Conservation (phyloP, 1,140 invertebrate species). For the Philopotamus ludificatus region DNA sequence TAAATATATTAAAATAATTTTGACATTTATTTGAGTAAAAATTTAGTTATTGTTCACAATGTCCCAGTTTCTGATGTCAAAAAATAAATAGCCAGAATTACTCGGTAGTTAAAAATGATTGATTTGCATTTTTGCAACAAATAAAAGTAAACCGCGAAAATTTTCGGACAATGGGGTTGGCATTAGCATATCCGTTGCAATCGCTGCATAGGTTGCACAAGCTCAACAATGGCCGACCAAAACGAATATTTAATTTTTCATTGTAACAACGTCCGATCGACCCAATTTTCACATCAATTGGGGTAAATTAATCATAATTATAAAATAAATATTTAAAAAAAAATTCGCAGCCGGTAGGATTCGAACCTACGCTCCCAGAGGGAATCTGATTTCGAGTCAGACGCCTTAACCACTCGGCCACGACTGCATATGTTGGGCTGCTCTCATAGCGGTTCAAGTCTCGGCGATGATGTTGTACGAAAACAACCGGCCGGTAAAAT, state of each 20-base stretch:
- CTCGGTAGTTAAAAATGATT: too few relatives aligned
- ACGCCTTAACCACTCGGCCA: slow-evolving; percentile 57
- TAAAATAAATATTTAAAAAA: slow-evolving; percentile 26
- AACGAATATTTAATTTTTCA: neutral
- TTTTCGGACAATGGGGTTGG: slow-evolving; percentile 16
- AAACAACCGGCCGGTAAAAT: too few relatives aligned
- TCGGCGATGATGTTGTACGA: too few relatives aligned
- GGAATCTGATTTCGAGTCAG: slow-evolving; percentile 59
- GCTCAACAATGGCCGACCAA: slow-evolving; percentile 14
- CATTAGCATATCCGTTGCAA: slow-evolving; percentile 21
- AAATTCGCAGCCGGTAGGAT: slow-evolving; percentile 49
- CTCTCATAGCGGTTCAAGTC: neutral
- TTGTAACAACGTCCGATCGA: neutral
- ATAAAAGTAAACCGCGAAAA: slow-evolving; percentile 22
- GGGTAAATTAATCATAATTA: neutral
- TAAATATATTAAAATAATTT: too few relatives aligned
- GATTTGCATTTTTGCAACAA: neutral
- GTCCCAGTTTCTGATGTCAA: too few relatives aligned
- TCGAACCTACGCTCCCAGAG: slow-evolving; percentile 58
- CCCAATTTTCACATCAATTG: too few relatives aligned
- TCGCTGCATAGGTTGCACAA: neutral
- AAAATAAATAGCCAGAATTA: too few relatives aligned
- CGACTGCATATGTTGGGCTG: slow-evolving; percentile 26
- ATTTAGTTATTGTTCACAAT: too few relatives aligned
- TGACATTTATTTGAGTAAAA: too few relatives aligned